Evolutionary conservation across 1,140 invertebrate species (phyloP).

Genomic region (Papilio polytes): DNA sequence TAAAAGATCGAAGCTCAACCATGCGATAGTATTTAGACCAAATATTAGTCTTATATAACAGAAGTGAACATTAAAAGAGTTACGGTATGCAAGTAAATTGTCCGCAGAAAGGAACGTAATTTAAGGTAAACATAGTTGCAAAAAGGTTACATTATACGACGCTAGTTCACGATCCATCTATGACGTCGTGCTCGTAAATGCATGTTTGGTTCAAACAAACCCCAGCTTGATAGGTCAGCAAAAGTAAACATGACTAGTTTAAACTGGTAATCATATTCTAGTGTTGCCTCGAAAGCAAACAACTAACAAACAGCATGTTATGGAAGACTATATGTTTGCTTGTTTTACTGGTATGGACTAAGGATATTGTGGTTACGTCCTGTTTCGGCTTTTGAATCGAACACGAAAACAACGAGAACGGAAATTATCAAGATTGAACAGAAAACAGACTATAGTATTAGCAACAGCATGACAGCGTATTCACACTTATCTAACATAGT

Average conservation of each 20-base stretch:
- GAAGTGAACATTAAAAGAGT: background rate
- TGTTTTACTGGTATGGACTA: background rate
- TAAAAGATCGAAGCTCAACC: background rate
- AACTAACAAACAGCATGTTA: slow-evolving; percentile 12
- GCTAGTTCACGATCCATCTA: slow-evolving; percentile 26
- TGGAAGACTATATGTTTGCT: slow-evolving; percentile 12
- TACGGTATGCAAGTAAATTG: background rate
- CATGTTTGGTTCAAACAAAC: slow-evolving; percentile 37
- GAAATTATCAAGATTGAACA: background rate
- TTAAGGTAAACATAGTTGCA: slow-evolving; percentile 22
- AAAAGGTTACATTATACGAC: slow-evolving; percentile 33
- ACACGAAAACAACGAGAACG: background rate
- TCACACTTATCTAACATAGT: background rate
- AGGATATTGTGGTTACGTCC: slow-evolving; percentile 11
- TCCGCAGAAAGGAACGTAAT: slow-evolving; percentile 10
- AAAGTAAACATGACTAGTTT: slow-evolving; percentile 32
- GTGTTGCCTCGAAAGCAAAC: slow-evolving; percentile 26
- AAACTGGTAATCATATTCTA: slow-evolving; percentile 36
- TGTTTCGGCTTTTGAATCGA: background rate
- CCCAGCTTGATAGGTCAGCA: slow-evolving; percentile 35
- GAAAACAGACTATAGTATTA: background rate
- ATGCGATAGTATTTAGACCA: background rate
- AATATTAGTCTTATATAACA: background rate
- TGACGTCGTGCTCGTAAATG: slow-evolving; percentile 38
- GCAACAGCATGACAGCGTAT: background rate